phyloP scores from a whole-genome alignment of 2,888 invertebrate species.

The Eilema griseolum region DNA sequence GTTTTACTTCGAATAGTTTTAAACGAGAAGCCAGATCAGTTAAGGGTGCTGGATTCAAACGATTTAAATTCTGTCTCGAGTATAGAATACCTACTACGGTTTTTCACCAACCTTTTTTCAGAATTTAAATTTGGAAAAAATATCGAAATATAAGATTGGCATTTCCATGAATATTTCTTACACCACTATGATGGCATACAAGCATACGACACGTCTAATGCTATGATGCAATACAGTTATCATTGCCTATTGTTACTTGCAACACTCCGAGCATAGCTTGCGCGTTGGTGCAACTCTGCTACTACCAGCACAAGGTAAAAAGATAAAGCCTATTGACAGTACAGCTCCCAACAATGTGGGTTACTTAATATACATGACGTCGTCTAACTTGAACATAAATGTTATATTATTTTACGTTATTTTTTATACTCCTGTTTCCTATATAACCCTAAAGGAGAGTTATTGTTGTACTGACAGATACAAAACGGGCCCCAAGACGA shows the following conservation, averaged over 20 bases:
- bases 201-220: slow-evolving; percentile 1
- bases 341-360: slow-evolving; percentile 4
- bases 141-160: too few species aligned
- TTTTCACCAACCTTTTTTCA: too few species aligned
- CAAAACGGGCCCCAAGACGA: too few species aligned
- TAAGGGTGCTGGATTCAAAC: too few species aligned
- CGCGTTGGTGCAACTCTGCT: slow-evolving; percentile 2
- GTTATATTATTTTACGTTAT: neutral
- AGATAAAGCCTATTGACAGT: slow-evolving; percentile 4
- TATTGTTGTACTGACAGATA: too few species aligned
- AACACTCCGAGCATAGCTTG: neutral
- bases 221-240: neutral
- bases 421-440: neutral
- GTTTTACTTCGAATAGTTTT: neutral
- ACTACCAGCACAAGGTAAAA: neutral
- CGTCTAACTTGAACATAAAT: neutral
- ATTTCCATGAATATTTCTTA: neutral
- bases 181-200: neutral
- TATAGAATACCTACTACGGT: too few species aligned
- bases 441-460: neutral
- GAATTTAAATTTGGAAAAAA: too few species aligned
- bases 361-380: neutral
- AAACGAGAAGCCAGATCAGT: neutral
- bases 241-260: slow-evolving; percentile 4
- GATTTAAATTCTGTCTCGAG: too few species aligned